Conservation (phyloP, 2,113 vertebrate species). For the Urocitellus parryii region DNA sequence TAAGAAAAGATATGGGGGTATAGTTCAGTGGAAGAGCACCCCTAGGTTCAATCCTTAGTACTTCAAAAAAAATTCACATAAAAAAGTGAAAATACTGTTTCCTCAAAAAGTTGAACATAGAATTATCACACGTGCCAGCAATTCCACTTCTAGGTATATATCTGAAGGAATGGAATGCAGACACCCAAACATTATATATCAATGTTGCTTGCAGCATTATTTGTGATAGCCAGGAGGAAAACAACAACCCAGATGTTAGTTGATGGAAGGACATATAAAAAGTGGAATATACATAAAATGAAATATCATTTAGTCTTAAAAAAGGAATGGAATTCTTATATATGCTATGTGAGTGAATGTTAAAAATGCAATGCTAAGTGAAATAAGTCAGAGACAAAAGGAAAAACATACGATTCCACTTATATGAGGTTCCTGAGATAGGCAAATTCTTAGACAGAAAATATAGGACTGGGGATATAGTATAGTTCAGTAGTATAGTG, state of each 20-base stretch:
- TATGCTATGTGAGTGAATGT: background rate
- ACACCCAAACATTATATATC: background rate
- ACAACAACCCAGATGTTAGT: background rate
- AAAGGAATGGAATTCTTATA: background rate
- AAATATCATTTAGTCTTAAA: background rate
- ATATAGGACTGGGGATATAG: background rate
- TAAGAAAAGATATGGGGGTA: no score
- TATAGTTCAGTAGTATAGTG: no score
- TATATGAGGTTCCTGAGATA: background rate
- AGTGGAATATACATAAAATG: background rate
- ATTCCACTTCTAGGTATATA: background rate
- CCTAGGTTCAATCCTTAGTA: no score
- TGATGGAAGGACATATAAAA: background rate
- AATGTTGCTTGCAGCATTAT: background rate
- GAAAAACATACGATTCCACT: background rate
- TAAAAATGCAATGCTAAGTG: background rate
- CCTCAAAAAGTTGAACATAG: constrained; percentile 4
- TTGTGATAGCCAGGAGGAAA: background rate
- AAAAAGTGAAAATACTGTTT: background rate
- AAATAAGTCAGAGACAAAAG: background rate
- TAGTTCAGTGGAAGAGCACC: no score
- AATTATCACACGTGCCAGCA: no score
- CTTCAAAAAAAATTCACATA: no score
- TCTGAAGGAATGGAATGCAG: background rate
- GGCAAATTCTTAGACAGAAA: background rate